phyloP scores from a whole-genome alignment of 2,113 vertebrate genomes.

The Paramormyrops kingsleyae region DNA sequence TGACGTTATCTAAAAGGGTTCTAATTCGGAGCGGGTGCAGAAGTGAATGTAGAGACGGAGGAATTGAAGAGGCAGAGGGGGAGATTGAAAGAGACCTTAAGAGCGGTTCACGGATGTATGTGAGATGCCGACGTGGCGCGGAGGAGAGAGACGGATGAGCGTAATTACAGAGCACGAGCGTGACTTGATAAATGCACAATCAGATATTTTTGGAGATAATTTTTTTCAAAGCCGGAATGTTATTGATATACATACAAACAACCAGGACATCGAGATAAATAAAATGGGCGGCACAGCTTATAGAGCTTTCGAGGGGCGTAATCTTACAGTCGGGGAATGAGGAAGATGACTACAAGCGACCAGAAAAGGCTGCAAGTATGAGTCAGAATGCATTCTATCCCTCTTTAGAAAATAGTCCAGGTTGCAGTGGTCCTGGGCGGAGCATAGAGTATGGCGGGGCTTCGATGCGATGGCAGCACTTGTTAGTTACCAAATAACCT shows the following conservation, averaged over 20 bases:
- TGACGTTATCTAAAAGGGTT: constrained; percentile 1
- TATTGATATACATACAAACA: neutral
- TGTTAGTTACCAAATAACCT: neutral
- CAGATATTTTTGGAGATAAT: neutral
- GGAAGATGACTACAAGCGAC: neutral
- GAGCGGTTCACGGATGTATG: neutral
- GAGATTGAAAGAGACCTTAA: neutral
- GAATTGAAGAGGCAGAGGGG: neutral
- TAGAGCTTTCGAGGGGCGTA: too few species aligned
- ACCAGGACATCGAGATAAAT: neutral
- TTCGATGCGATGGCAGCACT: neutral
- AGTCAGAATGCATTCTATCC: neutral
- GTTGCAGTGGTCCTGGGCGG: neutral
- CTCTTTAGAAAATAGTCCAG: neutral
- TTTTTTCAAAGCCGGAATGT: neutral
- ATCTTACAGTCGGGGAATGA: neutral
- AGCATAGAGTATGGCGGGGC: neutral
- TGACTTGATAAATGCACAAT: neutral
- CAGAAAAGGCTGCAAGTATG: neutral
- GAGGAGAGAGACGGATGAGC: neutral
- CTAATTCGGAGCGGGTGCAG: neutral
- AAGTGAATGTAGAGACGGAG: neutral
- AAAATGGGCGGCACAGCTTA: neutral
- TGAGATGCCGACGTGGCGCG: neutral
- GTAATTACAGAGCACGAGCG: neutral